Evolutionary conservation across 2,888 invertebrate genomes (phyloP).

Genomic region (Capitulum mitella): DNA sequence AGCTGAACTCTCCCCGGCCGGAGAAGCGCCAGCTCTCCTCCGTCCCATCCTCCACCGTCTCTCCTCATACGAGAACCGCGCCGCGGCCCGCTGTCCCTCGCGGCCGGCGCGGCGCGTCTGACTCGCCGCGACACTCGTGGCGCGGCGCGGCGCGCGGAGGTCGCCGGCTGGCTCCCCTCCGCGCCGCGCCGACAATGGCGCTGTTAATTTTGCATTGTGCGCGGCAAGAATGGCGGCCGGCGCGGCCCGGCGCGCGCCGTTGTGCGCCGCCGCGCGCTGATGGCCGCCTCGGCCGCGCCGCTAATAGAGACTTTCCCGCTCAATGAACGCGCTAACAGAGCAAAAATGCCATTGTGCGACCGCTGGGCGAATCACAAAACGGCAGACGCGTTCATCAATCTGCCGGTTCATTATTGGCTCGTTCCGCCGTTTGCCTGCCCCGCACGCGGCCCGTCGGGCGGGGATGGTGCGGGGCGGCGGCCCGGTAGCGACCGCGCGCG

Average conservation of each 20-base stretch:
- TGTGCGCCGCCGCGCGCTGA: neutral
- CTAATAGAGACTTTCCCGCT: constrained; percentile 16
- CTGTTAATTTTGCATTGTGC: constrained; percentile 21
- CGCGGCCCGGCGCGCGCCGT: neutral
- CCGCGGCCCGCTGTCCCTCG: neutral
- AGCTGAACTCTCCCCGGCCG: too few relatives aligned
- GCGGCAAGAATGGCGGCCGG: neutral
- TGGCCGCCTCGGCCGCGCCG: neutral
- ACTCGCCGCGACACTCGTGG: neutral
- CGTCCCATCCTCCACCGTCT: neutral
- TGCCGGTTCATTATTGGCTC: constrained; percentile 7
- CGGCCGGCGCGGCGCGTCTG: neutral
- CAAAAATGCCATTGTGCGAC: constrained; percentile 4
- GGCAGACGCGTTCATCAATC: constrained; percentile 18
- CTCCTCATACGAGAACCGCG: too few relatives aligned
- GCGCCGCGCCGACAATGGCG: neutral
- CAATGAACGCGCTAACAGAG: constrained; percentile 17
- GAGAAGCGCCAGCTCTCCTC: too few relatives aligned
- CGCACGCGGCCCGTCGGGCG: neutral
- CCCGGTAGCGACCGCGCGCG: too few relatives aligned
- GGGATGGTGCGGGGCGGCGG: neutral
- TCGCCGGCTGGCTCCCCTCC: neutral
- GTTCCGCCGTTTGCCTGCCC: neutral
- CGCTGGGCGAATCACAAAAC: neutral
- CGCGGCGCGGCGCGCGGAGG: neutral